Base-by-base conservation (phyloP, 2,113 vertebrate genomes). In the Epinephelus moara region DNA sequence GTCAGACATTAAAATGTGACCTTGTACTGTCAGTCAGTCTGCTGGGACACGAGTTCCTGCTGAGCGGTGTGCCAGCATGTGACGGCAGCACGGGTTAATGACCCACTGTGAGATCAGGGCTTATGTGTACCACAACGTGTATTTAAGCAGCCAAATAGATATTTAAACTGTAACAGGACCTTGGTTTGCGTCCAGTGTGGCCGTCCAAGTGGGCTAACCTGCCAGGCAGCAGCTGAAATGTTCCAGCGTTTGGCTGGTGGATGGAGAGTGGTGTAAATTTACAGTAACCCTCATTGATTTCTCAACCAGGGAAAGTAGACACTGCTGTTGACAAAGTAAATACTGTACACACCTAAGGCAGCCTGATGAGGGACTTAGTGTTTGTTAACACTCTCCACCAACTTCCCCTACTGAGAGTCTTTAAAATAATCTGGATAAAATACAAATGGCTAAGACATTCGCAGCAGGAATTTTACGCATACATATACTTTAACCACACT, bases 151-250 rank as follows among this genome's bases (percentile, higher is more conserved):
- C 70, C 42, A 57, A 12, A 62, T 52, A 19, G 62, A 74, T 60
- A 27, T 66, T 89, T 60, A 62, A 55, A 53, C 79, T 72, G 45
- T 27, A 61, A 45, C 82, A 37, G 60, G 66, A 57, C 50, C 40
- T 66, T 21, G n/a, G 40, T 37, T 40, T 71, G 30, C 52, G 40
- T 66, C 33, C 76, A 59, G 17, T 11, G 45, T 19, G 7, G 42
- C 15, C 4, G 25, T 47, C 40, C n/a, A 6, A 69, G 40, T 62
- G 47, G 45, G 37, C 57, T 21, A 3, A 73, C 68, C 14, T 0
- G 57, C 55, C 78, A 52, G 49, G 47, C 42, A n/a, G 56, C 18
- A 1, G 10, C 30, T 23, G 70, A 12, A 56, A n/a, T 23, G 73
- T 9, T 23, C 52, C 33, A 45, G 19, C 6, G 45, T 57, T 59